A percentile compares a stretch with the other conserved stretches of the same genome.
Conservation (phyloP, 2,113 vertebrate species). For the Crotalus viridis region DNA sequence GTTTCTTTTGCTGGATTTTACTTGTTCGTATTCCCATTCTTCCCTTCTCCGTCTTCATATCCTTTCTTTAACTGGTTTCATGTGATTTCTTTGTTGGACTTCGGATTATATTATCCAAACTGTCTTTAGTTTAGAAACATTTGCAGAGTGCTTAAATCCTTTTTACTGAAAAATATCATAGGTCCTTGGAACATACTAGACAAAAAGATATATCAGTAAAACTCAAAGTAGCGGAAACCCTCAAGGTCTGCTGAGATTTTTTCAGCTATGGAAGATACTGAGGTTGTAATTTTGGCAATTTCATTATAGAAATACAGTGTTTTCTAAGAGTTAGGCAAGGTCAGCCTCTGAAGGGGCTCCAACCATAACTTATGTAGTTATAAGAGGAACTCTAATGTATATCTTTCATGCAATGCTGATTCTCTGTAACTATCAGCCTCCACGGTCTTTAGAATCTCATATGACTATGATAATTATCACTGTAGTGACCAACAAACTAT, state of each 20-base stretch:
- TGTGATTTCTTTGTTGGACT: not conserved
- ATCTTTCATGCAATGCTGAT: not conserved
- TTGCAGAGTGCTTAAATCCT: not conserved
- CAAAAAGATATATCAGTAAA: not conserved
- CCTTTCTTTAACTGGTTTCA: not conserved
- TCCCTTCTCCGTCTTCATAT: not conserved
- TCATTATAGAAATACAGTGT: not conserved
- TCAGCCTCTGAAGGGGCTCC: not conserved
- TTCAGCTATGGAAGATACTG: not conserved
- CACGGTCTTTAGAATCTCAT: not conserved
- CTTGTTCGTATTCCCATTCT: conserved; percentile 18
- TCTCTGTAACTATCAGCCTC: not conserved
- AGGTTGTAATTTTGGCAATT: not conserved
- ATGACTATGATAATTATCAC: not conserved
- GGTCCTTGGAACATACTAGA: not conserved
- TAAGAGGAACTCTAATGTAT: not conserved
- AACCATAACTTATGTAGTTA: not conserved
- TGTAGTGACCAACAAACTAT: not conserved
- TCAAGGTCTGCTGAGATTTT: not conserved
- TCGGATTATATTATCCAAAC: not conserved
- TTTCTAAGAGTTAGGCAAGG: not conserved
- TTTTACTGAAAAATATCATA: not conserved
- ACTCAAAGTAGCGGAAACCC: not conserved
- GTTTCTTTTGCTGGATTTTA: conserved; percentile 22
- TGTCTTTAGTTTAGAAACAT: not conserved